Base-by-base conservation (phyloP, 2,797 vertebrate genomes). In the Falco peregrinus region DNA sequence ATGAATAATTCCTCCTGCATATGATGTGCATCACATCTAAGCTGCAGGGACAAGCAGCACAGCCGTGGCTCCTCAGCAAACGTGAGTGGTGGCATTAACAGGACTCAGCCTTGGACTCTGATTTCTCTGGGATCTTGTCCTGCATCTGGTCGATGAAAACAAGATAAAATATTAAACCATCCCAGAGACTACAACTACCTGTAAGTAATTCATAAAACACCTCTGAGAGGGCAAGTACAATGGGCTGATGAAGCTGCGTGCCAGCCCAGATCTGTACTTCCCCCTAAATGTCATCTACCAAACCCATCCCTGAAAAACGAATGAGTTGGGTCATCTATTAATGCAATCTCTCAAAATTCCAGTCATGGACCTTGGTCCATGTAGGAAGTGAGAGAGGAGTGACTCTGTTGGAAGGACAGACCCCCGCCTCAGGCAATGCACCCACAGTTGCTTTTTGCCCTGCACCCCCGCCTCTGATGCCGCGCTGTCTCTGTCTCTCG, bases 221-320 rank as follows among this genome's bases (percentile, higher is more conserved):
- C 0, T 0, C 60, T 11, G 39, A 0, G 39, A 28, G 1, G 54
- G 17, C 19, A 7, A 43, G 43, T 1, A 4, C 16, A 2, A 5
- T 2, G 57, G 29, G 47, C 16, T 5, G 10, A 2, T 11, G 57
- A 16, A 60, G 63, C 37, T 16, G 1, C 4, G 11, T 35, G 31
- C 33, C 63, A 20, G 31, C 37, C 31, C 48, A 20, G 29, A 5
- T 7, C n/a, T 0, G 0, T 9, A 4, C 43, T 26, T 6, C 60
- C 56, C 45, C 48, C 68, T 28, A 22, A 59, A 17, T 3, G 4
- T 20, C 2, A 4, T 5, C 50, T 70, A 2, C 41, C 50, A 7
- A 18, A 16, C 43, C 68, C 64, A 7, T 7, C 51, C 37, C 57
- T 9, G 68, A 17, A 48, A 37, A 39, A 22, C 0, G 1, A 43